Evolutionary conservation across 2,113 vertebrate genomes (phyloP).

Genomic region (Gallinago paraguaiae): DNA sequence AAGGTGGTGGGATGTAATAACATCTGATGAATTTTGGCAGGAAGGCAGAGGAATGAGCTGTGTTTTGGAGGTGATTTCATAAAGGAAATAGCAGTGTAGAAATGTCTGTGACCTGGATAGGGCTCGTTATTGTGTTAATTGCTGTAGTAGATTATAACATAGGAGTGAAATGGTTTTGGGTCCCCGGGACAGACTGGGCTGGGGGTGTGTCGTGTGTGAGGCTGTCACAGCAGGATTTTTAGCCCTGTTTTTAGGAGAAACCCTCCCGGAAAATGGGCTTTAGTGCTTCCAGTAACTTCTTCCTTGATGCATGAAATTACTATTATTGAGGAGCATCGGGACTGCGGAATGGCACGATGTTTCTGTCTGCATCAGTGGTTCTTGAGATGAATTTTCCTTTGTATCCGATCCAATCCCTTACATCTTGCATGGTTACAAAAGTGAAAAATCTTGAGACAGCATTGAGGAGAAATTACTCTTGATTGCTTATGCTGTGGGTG

Average conservation of each 20-base stretch:
- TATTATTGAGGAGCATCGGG: not conserved
- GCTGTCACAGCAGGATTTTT: not conserved
- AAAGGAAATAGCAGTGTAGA: not conserved
- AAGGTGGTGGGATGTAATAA: not conserved
- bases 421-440: not conserved
- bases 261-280: not conserved
- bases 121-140: not conserved
- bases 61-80: not conserved
- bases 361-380: not conserved
- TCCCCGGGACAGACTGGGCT: not conserved
- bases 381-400: not conserved
- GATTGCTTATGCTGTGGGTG: not conserved
- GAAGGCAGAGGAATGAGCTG: not conserved
- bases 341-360: not conserved
- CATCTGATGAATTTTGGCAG: not conserved
- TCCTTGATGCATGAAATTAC: not conserved
- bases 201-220: not conserved
- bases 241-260: not conserved
- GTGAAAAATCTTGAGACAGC: not conserved
- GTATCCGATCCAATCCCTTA: not conserved
- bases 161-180: not conserved
- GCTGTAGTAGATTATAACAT: not conserved
- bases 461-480: not conserved
- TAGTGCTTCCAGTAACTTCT: conserved; percentile 50
- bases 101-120: not conserved